Base-by-base conservation (phyloP, 2,113 vertebrate species). In the Podocnemis expansa region DNA sequence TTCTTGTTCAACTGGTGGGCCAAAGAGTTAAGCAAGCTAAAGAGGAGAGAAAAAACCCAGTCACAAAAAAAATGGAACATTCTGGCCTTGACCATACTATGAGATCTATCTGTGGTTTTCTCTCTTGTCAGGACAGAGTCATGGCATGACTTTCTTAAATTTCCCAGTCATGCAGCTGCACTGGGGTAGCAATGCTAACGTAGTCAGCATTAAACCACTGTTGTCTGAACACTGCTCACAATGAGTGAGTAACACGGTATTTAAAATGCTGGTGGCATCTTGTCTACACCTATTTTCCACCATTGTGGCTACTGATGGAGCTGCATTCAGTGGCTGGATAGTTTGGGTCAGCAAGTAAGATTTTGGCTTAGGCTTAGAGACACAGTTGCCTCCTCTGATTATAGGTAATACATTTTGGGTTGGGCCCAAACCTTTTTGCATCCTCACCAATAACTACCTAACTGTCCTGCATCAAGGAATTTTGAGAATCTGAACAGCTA, bases 21-120 rank as follows among this genome's bases (percentile, higher is more conserved):
- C 82, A 96, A 96, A 96, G 82, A 96, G 93, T 91, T 94, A 97
- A 94, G 93, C 91, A 91, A 97, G 96, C 84, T 89, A 94, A 90
- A 49, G 52, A 89, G 82, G 89, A 38, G 87, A 91, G 91, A 55
- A 2, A 81, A 78, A 95, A 12, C 10, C 83, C 60, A 83, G 78
- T 51, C 43, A 89, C 70, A 56, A 13, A 49, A 19, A 41, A 5
- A 41, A 5, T 11, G 70, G 2, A 79, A 52, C 52, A 52, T 83
- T 81, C 60, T 84, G 60, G 85, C 87, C 49, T 25, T 0, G 1
- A 21, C 87, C 60, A 73, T 38, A 38, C 41, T 17, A 88, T 8
- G 19, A 38, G 24, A 8, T 76, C 43, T 45, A 27, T 41, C 73
- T 76, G 38, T 43, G 38, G 5, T 41, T n/a, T 24, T 73, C 19